phyloP scores from a whole-genome alignment of 2,888 invertebrate species.

The Liposcelis brunnea region DNA sequence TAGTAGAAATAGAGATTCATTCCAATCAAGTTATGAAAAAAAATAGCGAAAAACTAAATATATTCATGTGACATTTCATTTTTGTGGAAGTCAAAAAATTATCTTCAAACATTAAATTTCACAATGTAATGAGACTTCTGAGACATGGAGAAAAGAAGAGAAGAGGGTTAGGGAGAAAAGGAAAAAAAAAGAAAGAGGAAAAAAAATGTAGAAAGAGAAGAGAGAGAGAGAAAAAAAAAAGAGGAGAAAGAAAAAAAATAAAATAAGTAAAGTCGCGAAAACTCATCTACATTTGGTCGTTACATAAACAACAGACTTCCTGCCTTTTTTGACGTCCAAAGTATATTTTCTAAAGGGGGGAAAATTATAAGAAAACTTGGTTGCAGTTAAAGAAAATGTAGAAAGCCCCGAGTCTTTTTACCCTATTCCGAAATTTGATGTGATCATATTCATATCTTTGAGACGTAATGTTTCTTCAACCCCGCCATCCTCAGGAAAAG shows the following conservation, averaged over 20 bases:
- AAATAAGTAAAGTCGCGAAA: constrained; percentile 9
- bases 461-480: no score
- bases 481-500: no score
- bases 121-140: constrained; percentile 9
- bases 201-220: background rate
- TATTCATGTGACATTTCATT: background rate
- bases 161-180: background rate
- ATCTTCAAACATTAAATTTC: constrained; percentile 9
- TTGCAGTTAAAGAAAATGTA: background rate
- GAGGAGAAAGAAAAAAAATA: background rate
- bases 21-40: no score
- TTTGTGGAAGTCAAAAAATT: constrained; percentile 7
- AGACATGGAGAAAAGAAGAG: background rate
- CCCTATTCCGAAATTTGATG: no score
- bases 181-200: background rate
- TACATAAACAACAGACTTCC: constrained; percentile 3
- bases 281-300: constrained; percentile 8
- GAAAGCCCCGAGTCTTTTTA: no score
- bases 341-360: constrained; percentile 4
- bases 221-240: background rate
- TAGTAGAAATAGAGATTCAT: no score
- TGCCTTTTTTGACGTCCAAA: constrained; percentile 3
- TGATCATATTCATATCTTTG: no score
- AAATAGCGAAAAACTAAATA: no score
- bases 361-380: constrained; percentile 1